Evolutionary conservation across 2,797 vertebrate species (phyloP).

Genomic region (Macropus fuliginosus): DNA sequence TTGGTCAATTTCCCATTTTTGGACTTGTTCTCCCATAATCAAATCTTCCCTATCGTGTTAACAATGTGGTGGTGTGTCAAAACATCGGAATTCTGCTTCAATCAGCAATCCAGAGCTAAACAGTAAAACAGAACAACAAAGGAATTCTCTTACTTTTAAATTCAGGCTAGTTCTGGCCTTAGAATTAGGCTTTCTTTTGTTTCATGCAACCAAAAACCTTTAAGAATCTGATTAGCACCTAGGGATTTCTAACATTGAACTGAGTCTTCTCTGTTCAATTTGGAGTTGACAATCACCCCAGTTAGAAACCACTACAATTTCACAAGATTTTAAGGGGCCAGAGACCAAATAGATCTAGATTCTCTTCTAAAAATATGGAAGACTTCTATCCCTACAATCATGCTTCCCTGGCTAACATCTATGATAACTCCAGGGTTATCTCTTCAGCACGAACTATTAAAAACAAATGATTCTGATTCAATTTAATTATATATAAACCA

Average conservation of each 20-base stretch:
- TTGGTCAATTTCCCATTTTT: constrained; percentile 83
- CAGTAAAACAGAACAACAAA: constrained; percentile 76
- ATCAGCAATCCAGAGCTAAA: constrained; percentile 80
- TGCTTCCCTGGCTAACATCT: neutral
- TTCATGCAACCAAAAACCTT: constrained; percentile 17
- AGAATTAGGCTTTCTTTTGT: constrained; percentile 44
- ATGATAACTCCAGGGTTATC: neutral
- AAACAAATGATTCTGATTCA: neutral
- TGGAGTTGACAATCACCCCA: neutral
- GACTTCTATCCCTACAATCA: neutral
- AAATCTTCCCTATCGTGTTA: constrained; percentile 82
- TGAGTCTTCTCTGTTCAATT: neutral
- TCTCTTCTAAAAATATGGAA: constrained; percentile 1
- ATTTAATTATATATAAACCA: neutral
- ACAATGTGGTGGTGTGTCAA: constrained; percentile 78
- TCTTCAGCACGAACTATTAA: constrained; percentile 13
- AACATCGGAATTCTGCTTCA: constrained; percentile 79
- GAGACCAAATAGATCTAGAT: neutral
- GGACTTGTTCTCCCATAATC: constrained; percentile 80
- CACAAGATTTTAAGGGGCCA: constrained; percentile 7
- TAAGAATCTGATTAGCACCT: neutral
- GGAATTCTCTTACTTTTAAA: constrained; percentile 69
- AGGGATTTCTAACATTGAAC: neutral
- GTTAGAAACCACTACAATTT: neutral
- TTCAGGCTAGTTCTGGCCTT: constrained; percentile 54